Evolutionary conservation across 2,797 vertebrate genomes (phyloP).

Genomic region (Danio jaintianensis): DNA sequence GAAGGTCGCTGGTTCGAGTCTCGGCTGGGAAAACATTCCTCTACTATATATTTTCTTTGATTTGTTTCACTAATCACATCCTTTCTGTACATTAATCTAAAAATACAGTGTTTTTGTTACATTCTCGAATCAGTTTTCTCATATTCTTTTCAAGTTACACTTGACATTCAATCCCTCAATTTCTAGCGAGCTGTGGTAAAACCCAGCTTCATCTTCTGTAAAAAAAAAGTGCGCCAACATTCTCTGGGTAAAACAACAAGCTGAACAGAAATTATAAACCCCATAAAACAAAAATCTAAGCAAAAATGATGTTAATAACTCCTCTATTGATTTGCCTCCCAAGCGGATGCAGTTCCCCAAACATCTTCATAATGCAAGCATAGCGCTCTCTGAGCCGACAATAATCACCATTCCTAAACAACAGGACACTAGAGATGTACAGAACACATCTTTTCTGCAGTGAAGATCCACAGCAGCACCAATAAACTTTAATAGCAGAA

Average conservation of each 20-base stretch:
- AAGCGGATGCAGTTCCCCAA: not conserved
- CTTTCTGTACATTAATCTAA: not conserved
- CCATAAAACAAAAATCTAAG: conserved; percentile 16
- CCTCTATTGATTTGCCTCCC: conserved; percentile 31
- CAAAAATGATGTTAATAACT: conserved; percentile 1
- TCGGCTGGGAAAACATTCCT: not conserved
- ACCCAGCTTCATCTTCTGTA: not conserved
- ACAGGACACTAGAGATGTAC: not conserved
- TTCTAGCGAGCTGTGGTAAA: not conserved
- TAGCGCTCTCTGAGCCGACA: not conserved
- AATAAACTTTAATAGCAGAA: conserved; percentile 34
- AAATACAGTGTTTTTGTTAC: not conserved
- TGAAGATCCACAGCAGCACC: not conserved
- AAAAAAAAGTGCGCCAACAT: conserved; percentile 2
- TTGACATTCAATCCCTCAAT: conserved; percentile 5
- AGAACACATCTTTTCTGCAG: not conserved
- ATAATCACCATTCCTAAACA: not conserved
- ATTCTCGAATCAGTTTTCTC: not conserved
- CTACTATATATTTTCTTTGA: not conserved
- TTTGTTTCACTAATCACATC: not conserved
- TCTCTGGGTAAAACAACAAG: not conserved
- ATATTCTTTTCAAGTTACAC: not conserved
- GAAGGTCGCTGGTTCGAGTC: no score
- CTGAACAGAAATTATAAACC: not conserved
- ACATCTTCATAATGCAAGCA: conserved; percentile 33